Conservation (phyloP, 2,113 vertebrate species). For the Murina feae region DNA sequence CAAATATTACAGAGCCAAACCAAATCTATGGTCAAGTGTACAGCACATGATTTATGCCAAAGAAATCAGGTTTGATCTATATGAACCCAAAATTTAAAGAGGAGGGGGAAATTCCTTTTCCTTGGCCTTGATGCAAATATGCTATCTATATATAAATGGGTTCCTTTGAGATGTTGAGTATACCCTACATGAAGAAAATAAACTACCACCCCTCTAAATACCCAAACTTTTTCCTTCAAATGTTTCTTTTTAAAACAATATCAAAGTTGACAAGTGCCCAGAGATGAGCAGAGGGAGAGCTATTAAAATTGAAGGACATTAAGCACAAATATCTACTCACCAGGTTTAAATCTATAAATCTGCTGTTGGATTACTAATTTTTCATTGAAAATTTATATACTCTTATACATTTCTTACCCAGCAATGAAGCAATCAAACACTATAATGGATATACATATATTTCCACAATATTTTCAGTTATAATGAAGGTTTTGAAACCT, state of each 20-base stretch:
- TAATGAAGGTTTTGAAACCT: neutral
- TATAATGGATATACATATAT: neutral
- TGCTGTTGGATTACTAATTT: neutral
- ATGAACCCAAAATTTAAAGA: neutral
- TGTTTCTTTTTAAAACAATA: neutral
- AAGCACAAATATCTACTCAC: neutral
- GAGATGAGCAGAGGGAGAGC: neutral
- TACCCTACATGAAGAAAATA: neutral
- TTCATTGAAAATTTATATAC: neutral
- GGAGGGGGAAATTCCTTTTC: neutral
- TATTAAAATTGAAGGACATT: neutral
- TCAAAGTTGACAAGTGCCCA: neutral
- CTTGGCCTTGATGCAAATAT: neutral
- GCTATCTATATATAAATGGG: neutral
- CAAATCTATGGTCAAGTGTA: neutral
- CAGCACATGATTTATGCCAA: neutral
- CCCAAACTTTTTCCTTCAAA: neutral
- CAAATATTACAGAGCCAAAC: slow-evolving; percentile 10
- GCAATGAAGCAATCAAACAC: neutral
- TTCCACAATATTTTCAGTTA: neutral
- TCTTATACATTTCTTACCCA: neutral
- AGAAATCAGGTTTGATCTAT: neutral
- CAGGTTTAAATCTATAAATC: neutral
- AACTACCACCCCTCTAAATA: neutral
- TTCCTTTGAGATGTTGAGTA: neutral